Conservation (phyloP, 2,797 vertebrate species). For the Iguana delicatissima region DNA sequence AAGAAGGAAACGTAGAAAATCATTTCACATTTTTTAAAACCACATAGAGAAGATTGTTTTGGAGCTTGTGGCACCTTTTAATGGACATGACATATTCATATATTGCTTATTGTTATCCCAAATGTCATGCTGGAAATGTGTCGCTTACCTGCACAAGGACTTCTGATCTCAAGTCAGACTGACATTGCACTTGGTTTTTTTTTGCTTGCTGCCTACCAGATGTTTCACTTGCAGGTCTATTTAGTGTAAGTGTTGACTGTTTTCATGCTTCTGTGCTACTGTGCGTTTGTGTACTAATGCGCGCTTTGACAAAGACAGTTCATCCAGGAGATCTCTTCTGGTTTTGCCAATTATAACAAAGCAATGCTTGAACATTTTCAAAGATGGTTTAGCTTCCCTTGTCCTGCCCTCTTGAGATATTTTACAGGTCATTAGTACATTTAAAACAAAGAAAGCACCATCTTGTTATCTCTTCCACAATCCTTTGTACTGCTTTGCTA, state of each 20-base stretch:
- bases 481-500: neutral
- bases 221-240: neutral
- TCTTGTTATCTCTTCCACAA: constrained; percentile 3
- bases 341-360: constrained; percentile 28
- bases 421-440: neutral
- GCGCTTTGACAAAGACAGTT: constrained; percentile 38
- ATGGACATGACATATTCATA: neutral
- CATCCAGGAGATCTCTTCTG: constrained; percentile 9
- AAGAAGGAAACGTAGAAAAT: constrained; percentile 19
- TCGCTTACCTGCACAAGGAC: constrained; percentile 16
- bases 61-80: neutral
- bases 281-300: neutral
- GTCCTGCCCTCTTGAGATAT: neutral
- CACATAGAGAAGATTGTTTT: neutral
- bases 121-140: neutral
- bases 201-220: neutral
- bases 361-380: constrained; percentile 26
- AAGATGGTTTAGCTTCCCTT: neutral
- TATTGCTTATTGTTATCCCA: neutral
- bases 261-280: neutral
- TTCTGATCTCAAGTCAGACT: constrained; percentile 1
- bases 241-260: constrained; percentile 11
- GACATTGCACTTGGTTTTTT: neutral
- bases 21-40: constrained; percentile 22
- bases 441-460: constrained; percentile 25